phyloP scores from a whole-genome alignment of 2,888 invertebrate genomes.

The Endotricha flammealis region DNA sequence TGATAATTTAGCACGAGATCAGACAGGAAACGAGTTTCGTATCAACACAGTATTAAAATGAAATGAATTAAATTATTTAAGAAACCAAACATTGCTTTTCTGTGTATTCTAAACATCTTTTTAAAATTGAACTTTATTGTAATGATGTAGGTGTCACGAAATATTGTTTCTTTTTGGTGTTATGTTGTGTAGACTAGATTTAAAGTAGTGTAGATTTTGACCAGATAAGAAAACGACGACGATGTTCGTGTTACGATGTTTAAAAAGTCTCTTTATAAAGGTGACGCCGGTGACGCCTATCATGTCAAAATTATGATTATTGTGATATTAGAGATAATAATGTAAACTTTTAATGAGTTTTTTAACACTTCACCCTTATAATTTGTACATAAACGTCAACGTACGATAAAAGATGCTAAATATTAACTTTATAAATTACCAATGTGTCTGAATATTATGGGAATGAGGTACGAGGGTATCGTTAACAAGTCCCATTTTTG shows the following conservation, averaged over 20 bases:
- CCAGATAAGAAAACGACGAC: conserved; percentile 23
- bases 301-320: conserved; percentile 27
- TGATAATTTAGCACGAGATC: conserved; percentile 61
- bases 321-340: conserved; percentile 14
- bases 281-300: conserved; percentile 12
- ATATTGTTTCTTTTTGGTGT: conserved; percentile 12
- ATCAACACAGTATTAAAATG: conserved; percentile 41
- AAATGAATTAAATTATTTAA: conserved; percentile 41
- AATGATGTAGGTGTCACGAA: not conserved
- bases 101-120: conserved; percentile 1
- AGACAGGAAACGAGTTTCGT: conserved; percentile 39
- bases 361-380: conserved; percentile 8
- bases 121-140: conserved; percentile 15
- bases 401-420: not conserved
- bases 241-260: conserved; percentile 25
- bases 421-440: too few relatives aligned
- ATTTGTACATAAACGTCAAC: too few relatives aligned
- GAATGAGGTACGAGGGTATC: too few relatives aligned
- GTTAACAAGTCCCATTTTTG: not conserved
- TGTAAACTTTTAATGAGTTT: not conserved
- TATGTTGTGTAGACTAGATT: conserved; percentile 19
- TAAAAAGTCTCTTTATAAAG: too few relatives aligned
- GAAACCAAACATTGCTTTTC: conserved; percentile 23
- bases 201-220: conserved; percentile 19
- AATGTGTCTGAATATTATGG: not conserved